These are phyloP conservation scores for Anas bahamensis DNA, from an alignment of 2,797 vertebrate species.

Conservation along the genomic window DNA sequence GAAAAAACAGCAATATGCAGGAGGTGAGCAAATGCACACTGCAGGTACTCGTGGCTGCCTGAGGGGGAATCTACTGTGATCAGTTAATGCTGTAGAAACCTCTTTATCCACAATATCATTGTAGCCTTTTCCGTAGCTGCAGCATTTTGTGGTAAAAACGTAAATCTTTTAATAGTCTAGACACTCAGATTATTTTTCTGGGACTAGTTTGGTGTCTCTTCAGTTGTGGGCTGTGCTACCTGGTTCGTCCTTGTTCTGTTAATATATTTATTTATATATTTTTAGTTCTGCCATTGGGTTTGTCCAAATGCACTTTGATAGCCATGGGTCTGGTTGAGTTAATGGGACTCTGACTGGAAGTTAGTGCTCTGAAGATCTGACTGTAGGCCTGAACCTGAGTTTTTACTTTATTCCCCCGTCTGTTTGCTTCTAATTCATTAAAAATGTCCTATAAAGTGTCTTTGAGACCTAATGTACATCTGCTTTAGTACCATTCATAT, in stretches of 20 bases:
- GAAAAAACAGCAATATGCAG: not conserved
- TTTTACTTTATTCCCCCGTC: not conserved
- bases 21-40: not conserved
- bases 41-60: not conserved
- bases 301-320: not conserved
- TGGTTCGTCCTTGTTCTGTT: constrained; percentile 4
- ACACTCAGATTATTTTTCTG: not conserved
- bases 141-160: not conserved
- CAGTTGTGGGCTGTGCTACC: not conserved
- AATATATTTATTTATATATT: not conserved
- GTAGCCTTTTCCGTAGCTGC: not conserved
- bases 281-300: not conserved
- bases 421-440: not conserved
- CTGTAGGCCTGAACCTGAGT: constrained; percentile 7
- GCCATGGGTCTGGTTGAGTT: not conserved
- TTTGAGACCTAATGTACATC: not conserved
- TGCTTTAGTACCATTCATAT: not conserved
- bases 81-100: not conserved
- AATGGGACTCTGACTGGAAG: not conserved
- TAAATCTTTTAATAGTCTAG: not conserved
- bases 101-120: not conserved
- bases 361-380: not conserved
- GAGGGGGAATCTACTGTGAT: constrained; percentile 1
- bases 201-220: not conserved
- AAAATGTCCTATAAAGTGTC: not conserved